Evolutionary conservation across 2,888 invertebrate species (phyloP).

Genomic region (Patella ulyssiponensis): DNA sequence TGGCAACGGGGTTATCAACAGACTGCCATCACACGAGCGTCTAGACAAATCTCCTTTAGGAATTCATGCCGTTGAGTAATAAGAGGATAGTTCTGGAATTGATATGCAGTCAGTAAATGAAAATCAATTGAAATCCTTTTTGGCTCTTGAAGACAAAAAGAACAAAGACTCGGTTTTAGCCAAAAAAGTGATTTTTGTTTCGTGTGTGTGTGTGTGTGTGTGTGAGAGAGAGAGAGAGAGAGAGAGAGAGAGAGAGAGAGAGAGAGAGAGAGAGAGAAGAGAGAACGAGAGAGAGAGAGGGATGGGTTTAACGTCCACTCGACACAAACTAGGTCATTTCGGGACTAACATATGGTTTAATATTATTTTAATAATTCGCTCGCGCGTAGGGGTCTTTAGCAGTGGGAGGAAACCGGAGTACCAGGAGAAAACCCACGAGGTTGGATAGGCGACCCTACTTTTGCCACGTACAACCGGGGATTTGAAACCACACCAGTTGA

Average conservation of each 20-base stretch:
- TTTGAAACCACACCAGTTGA: too few species aligned
- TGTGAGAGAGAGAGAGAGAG: background rate
- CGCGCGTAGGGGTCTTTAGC: too few species aligned
- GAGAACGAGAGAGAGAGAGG: too few species aligned
- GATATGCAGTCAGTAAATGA: background rate
- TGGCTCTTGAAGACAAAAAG: background rate
- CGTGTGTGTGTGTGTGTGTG: background rate
- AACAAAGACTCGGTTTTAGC: background rate
- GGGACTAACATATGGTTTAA: too few species aligned
- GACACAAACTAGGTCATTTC: too few species aligned
- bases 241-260: slow-evolving; percentile 15
- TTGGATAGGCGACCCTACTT: too few species aligned
- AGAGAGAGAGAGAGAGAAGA: slow-evolving; percentile 6
- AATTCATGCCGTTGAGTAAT: background rate
- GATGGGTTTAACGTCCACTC: too few species aligned
- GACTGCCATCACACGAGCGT: background rate
- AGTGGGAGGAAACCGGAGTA: too few species aligned
- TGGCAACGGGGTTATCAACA: too few species aligned
- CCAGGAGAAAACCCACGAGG: too few species aligned
- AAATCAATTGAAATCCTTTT: background rate
- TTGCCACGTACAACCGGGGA: too few species aligned
- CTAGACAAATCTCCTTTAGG: background rate
- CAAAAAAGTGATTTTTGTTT: background rate
- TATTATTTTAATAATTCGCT: too few species aligned
- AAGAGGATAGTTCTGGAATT: background rate